Evolutionary conservation across 2,113 vertebrate genomes (phyloP).

Genomic region (Sigmodon hispidus): DNA sequence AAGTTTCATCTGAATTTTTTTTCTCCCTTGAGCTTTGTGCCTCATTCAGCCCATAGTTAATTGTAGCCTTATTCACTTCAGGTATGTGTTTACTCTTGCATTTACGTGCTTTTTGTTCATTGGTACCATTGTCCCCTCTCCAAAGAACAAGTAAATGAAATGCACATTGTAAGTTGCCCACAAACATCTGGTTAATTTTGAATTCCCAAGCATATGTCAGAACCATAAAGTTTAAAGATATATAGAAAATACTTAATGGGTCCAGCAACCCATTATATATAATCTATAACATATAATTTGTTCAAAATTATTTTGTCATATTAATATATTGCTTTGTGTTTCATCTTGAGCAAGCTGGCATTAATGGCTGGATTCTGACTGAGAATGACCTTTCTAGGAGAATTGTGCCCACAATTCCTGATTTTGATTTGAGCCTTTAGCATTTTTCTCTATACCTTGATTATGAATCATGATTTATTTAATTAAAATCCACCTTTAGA

Average conservation of each 20-base stretch:
- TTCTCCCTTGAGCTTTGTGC: not conserved
- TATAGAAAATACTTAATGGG: conserved; percentile 2
- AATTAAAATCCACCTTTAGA: conserved; percentile 75
- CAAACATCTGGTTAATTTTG: not conserved
- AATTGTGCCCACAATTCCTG: conserved; percentile 57
- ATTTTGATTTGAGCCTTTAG: conserved; percentile 61
- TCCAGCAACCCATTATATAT: not conserved
- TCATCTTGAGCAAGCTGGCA: conserved; percentile 14
- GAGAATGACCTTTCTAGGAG: conserved; percentile 68
- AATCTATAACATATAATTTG: conserved; percentile 35
- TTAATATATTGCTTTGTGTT: conserved; percentile 59
- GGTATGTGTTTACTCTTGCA: not conserved
- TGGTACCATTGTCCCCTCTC: not conserved
- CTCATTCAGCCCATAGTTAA: not conserved
- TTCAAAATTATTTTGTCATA: conserved; percentile 41
- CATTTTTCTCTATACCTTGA: conserved; percentile 59
- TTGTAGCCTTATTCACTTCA: not conserved
- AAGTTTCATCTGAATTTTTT: not conserved
- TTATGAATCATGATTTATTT: conserved; percentile 71
- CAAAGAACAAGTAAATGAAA: not conserved
- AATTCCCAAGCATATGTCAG: not conserved
- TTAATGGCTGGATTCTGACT: conserved; percentile 57
- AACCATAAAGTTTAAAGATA: not conserved
- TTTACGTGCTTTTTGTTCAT: not conserved
- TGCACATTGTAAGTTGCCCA: not conserved